Percentiles rank a stretch among this genome's conserved stretches.
Evolutionary conservation across 2,113 vertebrate genomes (phyloP).

Genomic region (Pogonocichla stellata): DNA sequence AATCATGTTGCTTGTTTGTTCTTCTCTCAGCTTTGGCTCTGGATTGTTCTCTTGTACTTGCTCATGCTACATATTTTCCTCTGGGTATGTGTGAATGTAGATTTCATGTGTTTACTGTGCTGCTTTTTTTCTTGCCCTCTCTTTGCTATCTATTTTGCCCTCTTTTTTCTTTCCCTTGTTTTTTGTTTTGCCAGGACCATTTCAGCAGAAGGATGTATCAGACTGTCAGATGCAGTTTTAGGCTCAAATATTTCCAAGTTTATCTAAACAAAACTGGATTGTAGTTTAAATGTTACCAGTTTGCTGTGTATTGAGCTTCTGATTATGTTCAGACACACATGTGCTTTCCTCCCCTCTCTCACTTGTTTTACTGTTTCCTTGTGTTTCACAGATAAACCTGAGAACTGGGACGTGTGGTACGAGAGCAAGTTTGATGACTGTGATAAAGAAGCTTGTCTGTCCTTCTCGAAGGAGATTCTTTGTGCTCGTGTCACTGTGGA

Average conservation of each 20-base stretch:
- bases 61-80: not conserved
- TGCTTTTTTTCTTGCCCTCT: not conserved
- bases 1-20: not conserved
- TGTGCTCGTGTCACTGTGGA: constrained; percentile 94
- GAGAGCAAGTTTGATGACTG: constrained; percentile 98
- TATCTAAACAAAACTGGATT: not conserved
- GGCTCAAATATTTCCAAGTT: not conserved
- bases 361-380: not conserved
- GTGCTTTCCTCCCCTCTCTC: not conserved
- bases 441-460: constrained; percentile 96
- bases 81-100: not conserved
- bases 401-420: constrained; percentile 97
- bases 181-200: not conserved
- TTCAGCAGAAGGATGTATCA: not conserved
- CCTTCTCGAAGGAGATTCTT: constrained; percentile 96
- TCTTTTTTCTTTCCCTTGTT: not conserved
- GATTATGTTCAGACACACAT: not conserved
- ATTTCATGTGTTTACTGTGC: not conserved
- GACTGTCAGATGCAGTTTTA: not conserved
- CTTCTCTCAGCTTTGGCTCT: not conserved
- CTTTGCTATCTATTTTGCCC: not conserved
- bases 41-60: not conserved
- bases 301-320: not conserved
- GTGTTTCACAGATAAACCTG: constrained; percentile 88
- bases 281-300: not conserved